These are phyloP conservation scores for Peromyscus aztecus DNA, from an alignment of 2,797 vertebrate genomes.

Conservation along the genomic window DNA sequence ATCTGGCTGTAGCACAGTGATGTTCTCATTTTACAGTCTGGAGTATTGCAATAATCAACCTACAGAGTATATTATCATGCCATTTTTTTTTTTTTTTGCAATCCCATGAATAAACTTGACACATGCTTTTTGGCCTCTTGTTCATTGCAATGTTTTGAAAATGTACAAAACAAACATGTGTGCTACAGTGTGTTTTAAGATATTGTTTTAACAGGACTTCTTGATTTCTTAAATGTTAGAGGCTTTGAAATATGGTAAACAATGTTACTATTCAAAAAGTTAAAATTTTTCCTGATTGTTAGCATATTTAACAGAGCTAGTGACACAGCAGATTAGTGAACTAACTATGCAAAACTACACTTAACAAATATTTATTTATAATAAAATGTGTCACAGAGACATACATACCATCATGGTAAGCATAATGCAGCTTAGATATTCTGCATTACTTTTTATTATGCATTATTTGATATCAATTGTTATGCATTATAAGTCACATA, in stretches of 20 bases:
- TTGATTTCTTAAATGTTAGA: neutral
- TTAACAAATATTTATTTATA: constrained; percentile 17
- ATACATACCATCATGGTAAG: neutral
- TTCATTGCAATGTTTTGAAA: neutral
- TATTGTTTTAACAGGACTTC: neutral
- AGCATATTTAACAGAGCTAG: neutral
- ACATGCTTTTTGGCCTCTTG: neutral
- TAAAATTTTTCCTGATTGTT: constrained; percentile 27
- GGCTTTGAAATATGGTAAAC: neutral
- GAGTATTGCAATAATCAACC: neutral
- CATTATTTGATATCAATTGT: neutral
- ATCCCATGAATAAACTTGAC: neutral
- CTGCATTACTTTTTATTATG: neutral
- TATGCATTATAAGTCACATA: neutral
- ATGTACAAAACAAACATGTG: neutral
- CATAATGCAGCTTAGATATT: neutral
- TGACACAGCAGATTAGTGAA: neutral
- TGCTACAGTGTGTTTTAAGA: neutral
- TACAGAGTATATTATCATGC: too few species aligned
- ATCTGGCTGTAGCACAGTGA: too few species aligned
- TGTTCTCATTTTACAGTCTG: neutral
- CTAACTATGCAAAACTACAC: neutral
- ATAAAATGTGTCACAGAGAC: neutral
- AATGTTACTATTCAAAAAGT: neutral
- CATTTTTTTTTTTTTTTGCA: neutral